These are phyloP conservation scores for Thaumatotibia leucotreta DNA, from an alignment of 1,140 invertebrate species.

Conservation along the genomic window DNA sequence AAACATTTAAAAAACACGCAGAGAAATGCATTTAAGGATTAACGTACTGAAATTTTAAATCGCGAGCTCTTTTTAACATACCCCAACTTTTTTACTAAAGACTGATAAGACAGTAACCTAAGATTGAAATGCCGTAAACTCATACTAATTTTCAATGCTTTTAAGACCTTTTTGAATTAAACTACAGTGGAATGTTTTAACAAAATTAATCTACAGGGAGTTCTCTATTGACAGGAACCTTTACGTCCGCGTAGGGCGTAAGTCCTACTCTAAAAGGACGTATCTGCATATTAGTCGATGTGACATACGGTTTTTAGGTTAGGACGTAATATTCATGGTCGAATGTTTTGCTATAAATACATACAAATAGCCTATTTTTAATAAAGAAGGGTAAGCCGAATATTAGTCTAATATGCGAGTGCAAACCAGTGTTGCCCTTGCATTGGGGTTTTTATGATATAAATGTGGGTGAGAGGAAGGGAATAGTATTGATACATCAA, in stretches of 20 bases:
- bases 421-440: conserved; percentile 71
- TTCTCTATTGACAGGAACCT: conserved; percentile 52
- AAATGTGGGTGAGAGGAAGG: conserved; percentile 32
- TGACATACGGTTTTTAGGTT: neutral
- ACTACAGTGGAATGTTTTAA: conserved; percentile 53
- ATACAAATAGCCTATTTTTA: conserved; percentile 74
- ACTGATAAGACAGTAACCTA: conserved; percentile 24
- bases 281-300: neutral
- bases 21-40: neutral
- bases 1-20: neutral
- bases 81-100: neutral
- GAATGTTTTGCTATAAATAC: conserved; percentile 52
- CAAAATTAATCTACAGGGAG: conserved; percentile 68
- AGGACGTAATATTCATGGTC: neutral
- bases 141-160: neutral
- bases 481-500: conserved; percentile 29
- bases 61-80: neutral
- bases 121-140: neutral
- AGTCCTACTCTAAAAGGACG: neutral
- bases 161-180: neutral
- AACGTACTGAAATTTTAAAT: conserved; percentile 1
- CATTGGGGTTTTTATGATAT: conserved; percentile 43
- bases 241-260: conserved; percentile 6
- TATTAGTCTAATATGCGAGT: conserved; percentile 73
- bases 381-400: conserved; percentile 70